Percentiles rank a stretch among this genome's conserved stretches.
These are phyloP conservation scores for Tretioscincus oriximinensis DNA, from an alignment of 2,113 vertebrate genomes.

Conservation along the genomic window DNA sequence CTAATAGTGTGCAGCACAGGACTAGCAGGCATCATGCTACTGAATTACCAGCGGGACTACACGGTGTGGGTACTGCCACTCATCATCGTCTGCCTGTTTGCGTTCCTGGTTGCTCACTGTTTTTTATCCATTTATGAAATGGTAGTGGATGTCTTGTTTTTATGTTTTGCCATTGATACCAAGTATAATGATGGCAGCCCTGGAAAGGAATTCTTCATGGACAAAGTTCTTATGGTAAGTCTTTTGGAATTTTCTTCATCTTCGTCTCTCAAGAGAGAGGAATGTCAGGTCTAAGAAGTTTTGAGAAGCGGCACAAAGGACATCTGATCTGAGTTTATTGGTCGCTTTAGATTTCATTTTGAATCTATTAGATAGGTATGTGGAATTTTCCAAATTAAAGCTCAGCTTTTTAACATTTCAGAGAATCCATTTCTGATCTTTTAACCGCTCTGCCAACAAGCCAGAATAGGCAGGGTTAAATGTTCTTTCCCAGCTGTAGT, in stretches of 20 bases:
- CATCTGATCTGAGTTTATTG: background rate
- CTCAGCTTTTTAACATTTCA: background rate
- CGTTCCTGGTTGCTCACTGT: constrained; percentile 97
- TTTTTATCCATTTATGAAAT: constrained; percentile 98
- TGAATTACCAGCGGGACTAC: constrained; percentile 94
- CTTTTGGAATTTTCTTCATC: background rate
- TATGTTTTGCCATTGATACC: constrained; percentile 97
- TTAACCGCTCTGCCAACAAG: too few relatives aligned
- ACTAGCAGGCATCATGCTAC: constrained; percentile 88
- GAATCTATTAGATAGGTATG: background rate
- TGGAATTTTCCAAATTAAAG: background rate
- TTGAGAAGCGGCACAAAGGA: background rate
- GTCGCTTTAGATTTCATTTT: background rate
- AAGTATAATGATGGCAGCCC: constrained; percentile 97
- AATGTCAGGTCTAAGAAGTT: background rate
- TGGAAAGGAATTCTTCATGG: constrained; percentile 97
- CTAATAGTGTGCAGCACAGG: constrained; percentile 92
- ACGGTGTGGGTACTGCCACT: constrained; percentile 95
- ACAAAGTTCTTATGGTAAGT: constrained; percentile 97
- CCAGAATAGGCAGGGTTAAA: too few relatives aligned
- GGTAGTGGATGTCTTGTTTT: constrained; percentile 97
- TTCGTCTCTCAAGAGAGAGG: background rate
- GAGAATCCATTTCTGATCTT: too few relatives aligned
- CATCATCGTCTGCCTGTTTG: constrained; percentile 93
- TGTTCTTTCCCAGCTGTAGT: too few relatives aligned